Percentiles rank a stretch among this genome's conserved stretches.
These are phyloP conservation scores for Drosophila nigrodunni DNA, from an alignment of 1,140 invertebrate genomes.

Conservation along the genomic window DNA sequence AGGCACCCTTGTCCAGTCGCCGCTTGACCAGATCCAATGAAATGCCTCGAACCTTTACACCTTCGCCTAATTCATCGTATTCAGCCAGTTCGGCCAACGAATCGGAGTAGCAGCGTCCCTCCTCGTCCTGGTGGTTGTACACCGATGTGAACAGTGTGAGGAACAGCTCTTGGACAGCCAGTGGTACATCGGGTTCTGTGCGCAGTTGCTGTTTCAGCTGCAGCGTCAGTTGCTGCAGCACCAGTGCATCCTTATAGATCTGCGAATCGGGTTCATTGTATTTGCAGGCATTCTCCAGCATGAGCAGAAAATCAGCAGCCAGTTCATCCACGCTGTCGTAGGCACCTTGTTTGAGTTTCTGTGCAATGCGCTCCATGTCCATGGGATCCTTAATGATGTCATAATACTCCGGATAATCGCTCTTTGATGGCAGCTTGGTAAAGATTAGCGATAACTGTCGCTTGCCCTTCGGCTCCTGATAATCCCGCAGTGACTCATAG, in stretches of 20 bases:
- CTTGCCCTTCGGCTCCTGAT: conserved; percentile 93
- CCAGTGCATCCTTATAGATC: conserved; percentile 99
- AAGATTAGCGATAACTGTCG: conserved; percentile 96
- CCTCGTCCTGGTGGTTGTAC: conserved; percentile 98
- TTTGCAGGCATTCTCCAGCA: conserved; percentile 99
- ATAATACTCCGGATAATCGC: conserved; percentile 98
- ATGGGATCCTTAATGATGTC: conserved; percentile 99
- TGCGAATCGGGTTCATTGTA: conserved; percentile 99
- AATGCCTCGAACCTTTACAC: conserved; percentile 89
- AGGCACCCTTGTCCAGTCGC: conserved; percentile 93
- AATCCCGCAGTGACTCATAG: conserved; percentile 95
- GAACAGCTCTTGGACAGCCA: conserved; percentile 95
- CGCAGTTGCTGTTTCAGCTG: conserved; percentile 95
- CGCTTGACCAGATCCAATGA: conserved; percentile 94
- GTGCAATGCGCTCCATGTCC: conserved; percentile 97
- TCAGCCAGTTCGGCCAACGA: conserved; percentile 97
- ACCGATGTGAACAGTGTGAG: conserved; percentile 96
- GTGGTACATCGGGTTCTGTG: conserved; percentile 93
- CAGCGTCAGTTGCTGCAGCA: conserved; percentile 95
- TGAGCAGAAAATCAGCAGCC: conserved; percentile 96
- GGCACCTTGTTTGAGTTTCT: conserved; percentile 91
- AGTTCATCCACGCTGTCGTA: conserved; percentile 96
- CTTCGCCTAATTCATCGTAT: conserved; percentile 90
- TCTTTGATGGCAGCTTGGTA: conserved; percentile 97
- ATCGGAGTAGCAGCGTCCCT: conserved; percentile 98